A percentile compares a stretch with the other conserved stretches of the same genome.
These are phyloP conservation scores for Dolichallabes microphthalmus DNA, from an alignment of 2,113 vertebrate species.

Conservation along the genomic window DNA sequence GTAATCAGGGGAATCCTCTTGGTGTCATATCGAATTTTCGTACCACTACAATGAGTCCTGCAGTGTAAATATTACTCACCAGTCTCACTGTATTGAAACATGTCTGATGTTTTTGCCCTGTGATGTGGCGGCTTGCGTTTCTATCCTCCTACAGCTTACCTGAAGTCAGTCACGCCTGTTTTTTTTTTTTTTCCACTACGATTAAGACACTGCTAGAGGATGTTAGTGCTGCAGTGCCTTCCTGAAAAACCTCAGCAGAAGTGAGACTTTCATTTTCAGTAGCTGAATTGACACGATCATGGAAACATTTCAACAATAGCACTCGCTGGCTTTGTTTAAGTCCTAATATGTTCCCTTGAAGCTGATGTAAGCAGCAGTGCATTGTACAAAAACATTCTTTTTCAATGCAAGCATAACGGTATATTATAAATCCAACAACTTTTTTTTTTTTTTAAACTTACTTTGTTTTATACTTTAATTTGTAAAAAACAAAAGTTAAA, in stretches of 20 bases:
- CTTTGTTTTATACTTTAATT: neutral
- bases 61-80: conserved; percentile 79
- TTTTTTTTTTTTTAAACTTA: neutral
- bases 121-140: conserved; percentile 80
- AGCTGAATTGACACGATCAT: conserved; percentile 1
- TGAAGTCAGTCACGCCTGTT: conserved; percentile 74
- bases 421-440: no score
- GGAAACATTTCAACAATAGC: conserved; percentile 2
- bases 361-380: neutral
- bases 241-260: conserved; percentile 24
- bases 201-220: conserved; percentile 49
- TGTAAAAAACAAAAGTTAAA: no score
- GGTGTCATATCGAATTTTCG: conserved; percentile 73
- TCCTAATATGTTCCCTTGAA: neutral
- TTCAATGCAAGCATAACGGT: neutral
- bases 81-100: conserved; percentile 70
- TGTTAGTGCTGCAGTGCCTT: conserved; percentile 18
- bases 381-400: neutral
- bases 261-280: conserved; percentile 25
- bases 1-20: conserved; percentile 78
- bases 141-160: conserved; percentile 80
- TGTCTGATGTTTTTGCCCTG: conserved; percentile 64
- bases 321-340: neutral
- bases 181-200: conserved; percentile 69
- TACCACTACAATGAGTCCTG: conserved; percentile 73